A percentile compares a stretch with the other conserved stretches of the same genome.
phyloP scores from a whole-genome alignment of 2,888 invertebrate genomes.

The Nymphalis urticae region DNA sequence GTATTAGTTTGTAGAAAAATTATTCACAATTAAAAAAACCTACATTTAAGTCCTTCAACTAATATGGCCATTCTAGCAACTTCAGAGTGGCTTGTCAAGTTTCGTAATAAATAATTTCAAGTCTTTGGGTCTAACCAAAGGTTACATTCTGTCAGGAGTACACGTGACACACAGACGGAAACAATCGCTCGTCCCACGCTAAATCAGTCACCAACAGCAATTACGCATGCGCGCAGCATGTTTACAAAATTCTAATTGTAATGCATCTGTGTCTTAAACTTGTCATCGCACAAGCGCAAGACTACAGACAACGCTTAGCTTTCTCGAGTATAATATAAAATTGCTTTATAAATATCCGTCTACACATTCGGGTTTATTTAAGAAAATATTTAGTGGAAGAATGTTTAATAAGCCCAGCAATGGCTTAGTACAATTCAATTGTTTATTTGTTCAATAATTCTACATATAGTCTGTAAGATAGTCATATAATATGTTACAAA shows the following conservation, averaged over 20 bases:
- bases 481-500: no score
- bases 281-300: constrained; percentile 35
- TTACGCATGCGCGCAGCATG: constrained; percentile 17
- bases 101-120: not conserved
- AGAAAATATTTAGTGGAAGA: not conserved
- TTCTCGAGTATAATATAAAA: not conserved
- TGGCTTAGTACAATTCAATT: no score
- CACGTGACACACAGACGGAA: constrained; percentile 41
- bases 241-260: constrained; percentile 24
- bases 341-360: not conserved
- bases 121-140: not conserved
- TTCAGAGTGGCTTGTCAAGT: no score
- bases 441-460: no score
- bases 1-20: no score
- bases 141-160: constrained; percentile 4
- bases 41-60: no score
- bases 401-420: not conserved
- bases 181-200: constrained; percentile 43
- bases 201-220: constrained; percentile 44
- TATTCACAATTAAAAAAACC: no score
- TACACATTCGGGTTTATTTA: not conserved
- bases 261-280: constrained; percentile 39
- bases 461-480: no score
- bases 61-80: no score
- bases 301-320: not conserved